Evolutionary conservation across 2,113 vertebrate genomes (phyloP).

Genomic region (Ammodytes dubius): DNA sequence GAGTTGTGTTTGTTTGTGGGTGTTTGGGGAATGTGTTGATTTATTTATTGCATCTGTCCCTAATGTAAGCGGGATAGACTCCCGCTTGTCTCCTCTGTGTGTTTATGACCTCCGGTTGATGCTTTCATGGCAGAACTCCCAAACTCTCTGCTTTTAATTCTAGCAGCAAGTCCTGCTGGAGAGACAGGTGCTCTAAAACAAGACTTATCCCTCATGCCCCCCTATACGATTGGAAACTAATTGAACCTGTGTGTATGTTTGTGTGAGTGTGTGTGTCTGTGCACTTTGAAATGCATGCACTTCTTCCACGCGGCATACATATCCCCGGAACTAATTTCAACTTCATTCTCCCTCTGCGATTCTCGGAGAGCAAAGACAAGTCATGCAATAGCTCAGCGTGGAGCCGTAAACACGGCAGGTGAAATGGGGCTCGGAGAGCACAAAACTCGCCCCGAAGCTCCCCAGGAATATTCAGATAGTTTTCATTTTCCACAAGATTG

Average conservation of each 20-base stretch:
- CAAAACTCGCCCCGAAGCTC: slow-evolving; percentile 43
- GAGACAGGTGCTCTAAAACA: slow-evolving; percentile 65
- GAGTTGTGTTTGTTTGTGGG: slow-evolving; percentile 17
- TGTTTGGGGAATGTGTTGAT: slow-evolving; percentile 27
- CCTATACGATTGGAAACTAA: slow-evolving; percentile 54
- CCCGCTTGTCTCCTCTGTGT: slow-evolving; percentile 55
- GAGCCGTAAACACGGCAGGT: slow-evolving; percentile 64
- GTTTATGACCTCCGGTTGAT: slow-evolving; percentile 69
- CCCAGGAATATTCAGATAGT: slow-evolving; percentile 67
- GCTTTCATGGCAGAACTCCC: slow-evolving; percentile 50
- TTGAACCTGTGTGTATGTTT: slow-evolving; percentile 58
- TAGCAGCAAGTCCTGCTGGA: slow-evolving; percentile 28
- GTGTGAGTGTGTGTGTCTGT: slow-evolving; percentile 11
- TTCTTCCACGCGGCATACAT: not conserved
- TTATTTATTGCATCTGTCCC: slow-evolving; percentile 68
- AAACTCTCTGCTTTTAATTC: slow-evolving; percentile 66
- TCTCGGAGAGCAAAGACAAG: slow-evolving; percentile 50
- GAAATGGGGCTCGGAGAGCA: slow-evolving; percentile 61
- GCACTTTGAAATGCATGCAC: slow-evolving; percentile 4
- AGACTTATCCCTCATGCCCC: slow-evolving; percentile 67
- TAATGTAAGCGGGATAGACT: slow-evolving; percentile 48
- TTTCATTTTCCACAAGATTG: slow-evolving; percentile 73
- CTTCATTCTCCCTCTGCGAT: slow-evolving; percentile 56
- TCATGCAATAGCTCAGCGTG: slow-evolving; percentile 69
- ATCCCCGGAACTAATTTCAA: slow-evolving; percentile 67